Base-by-base conservation (phyloP, 2,797 vertebrate species). In the Siniperca scherzeri region DNA sequence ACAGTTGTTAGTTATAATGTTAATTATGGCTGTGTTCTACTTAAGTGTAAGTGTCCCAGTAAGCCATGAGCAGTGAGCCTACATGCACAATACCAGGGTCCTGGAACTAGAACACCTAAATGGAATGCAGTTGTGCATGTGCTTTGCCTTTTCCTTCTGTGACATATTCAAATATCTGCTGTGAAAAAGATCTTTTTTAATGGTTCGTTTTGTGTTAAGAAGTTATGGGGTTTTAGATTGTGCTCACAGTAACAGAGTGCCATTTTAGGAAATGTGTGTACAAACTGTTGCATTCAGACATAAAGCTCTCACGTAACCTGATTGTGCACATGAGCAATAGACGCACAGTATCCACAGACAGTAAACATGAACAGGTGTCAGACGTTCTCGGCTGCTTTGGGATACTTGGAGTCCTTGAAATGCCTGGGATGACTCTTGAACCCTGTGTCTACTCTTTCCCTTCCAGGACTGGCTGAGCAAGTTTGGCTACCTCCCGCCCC, bases 381-480 rank as follows among this genome's bases (percentile, higher is more conserved):
- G 16, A 52, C 9, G 22, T 11, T 84, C 40, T 78, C 57, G 42
- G 67, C 73, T 52, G 69, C 73, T 83, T 76, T 74, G 22, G 56
- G 74, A 84, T 77, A 52, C 30, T 74, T 46, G 4, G 22, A 82
- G 68, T 71, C 59, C 9, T 68, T 82, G 55, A 84, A 72, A 86
- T 89, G 70, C 52, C 36, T 78, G 13, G 3, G 14, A 55, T 86
- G 76, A 84, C 67, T 12, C 44, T 36, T 89, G 40, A 89, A 55
- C 85, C 68, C 71, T 74, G 50, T 78, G 67, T 85, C 67, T 78
- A 2, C 59, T 71, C 55, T 86, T 78, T 80, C 46, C 36, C 40
- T 27, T 79, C 46, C 91, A 99, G 98, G 98, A 98, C 91, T 99
- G 98, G 98, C 94, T 99, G 92, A 98, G 94, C 59, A 97, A 94